Base-by-base conservation (phyloP, 2,113 vertebrate genomes). In the Columba janthina region DNA sequence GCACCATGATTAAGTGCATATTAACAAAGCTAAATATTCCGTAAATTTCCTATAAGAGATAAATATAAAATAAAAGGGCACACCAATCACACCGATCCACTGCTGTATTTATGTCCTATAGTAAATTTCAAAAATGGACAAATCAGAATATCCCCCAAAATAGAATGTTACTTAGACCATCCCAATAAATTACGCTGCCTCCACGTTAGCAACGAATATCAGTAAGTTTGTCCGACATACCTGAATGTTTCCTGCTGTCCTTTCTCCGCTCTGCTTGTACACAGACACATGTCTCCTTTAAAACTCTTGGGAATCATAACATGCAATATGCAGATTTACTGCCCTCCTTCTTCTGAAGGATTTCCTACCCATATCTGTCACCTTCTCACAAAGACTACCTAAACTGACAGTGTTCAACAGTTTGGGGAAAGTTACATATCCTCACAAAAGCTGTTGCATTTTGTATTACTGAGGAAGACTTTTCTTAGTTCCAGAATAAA, bases 31-130 rank as follows among this genome's bases (percentile, higher is more conserved):
- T 71, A 71, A 62, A 29, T 51, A 34, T 54, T 28, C 11, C 65
- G 11, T 66, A 46, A 24, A 31, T 70, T 60, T 50, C 9, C 34
- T 66, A 17, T 4, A 17, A 88, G 77, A 84, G 16, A 16, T 42
- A 60, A 70, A 32, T 65, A 17, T 10, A 72, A 42, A 29, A 40
- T 18, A 44, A 61, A 95, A 76, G 11, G 6, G 11, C 40, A 62
- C 8, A 74, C 2, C 10, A 53, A 1, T 46, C 1, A 0, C 53
- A 57, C 12, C 22, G 42, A 10, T 15, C 31, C n/a, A 11, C 57
- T 82, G 26, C 11, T 91, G 7, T 61, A 44, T 61, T 80, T 78
- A 36, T 83, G 50, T 17, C 31, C 6, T 17, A 11, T 21, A 44
- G 5, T 74, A 84, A 82, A 71, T n/a, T 75, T 34, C 9, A 73